These are phyloP conservation scores for Tor tambroides DNA, from an alignment of 2,113 vertebrate species.

Conservation along the genomic window DNA sequence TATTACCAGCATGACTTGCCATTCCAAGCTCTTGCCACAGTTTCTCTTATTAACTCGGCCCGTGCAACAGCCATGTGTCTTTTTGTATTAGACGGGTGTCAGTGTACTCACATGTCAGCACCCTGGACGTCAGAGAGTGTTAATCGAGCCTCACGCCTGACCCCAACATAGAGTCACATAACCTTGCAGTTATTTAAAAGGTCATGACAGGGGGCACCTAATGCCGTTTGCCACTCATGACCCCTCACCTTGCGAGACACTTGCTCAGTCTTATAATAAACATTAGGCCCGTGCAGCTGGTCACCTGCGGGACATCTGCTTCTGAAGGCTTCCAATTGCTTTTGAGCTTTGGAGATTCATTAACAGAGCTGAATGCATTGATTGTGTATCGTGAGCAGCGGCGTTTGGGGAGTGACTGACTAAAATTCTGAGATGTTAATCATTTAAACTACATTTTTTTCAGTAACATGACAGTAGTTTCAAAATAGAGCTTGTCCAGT, in stretches of 20 bases:
- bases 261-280: constrained; percentile 69
- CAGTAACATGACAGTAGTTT: constrained; percentile 10
- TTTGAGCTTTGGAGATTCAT: constrained; percentile 7
- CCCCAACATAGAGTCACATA: constrained; percentile 70
- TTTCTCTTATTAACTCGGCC: constrained; percentile 33
- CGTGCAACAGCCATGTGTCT: constrained; percentile 25
- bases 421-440: not conserved
- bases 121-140: constrained; percentile 56
- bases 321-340: constrained; percentile 44
- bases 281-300: constrained; percentile 70
- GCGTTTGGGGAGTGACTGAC: not conserved
- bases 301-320: constrained; percentile 72
- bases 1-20: constrained; percentile 39
- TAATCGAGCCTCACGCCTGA: constrained; percentile 66
- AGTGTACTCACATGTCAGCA: constrained; percentile 34
- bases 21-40: constrained; percentile 41
- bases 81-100: constrained; percentile 41
- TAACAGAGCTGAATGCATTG: constrained; percentile 35
- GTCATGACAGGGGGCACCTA: constrained; percentile 67
- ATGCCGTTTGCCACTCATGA: constrained; percentile 67
- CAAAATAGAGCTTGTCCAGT: constrained; percentile 4
- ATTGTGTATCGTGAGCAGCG: constrained; percentile 33
- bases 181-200: constrained; percentile 75
- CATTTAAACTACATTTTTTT: not conserved
- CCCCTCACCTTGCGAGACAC: constrained; percentile 69